Evolutionary conservation across 2,888 invertebrate genomes (phyloP).

Genomic region (Terebella lapidaria): DNA sequence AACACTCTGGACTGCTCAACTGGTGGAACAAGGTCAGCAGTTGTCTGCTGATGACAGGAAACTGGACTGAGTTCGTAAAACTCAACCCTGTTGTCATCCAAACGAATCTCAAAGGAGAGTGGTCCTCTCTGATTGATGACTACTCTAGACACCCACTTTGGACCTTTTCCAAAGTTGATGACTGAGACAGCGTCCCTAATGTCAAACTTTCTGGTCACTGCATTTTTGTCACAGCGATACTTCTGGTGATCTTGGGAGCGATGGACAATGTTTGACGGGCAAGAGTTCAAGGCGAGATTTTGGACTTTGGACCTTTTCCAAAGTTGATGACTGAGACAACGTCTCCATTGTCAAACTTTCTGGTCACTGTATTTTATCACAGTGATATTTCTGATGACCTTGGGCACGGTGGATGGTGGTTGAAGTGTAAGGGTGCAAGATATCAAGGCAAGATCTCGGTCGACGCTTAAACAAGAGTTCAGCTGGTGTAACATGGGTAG

Average conservation of each 20-base stretch:
- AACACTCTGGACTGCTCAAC: too few species aligned
- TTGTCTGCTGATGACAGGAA: too few species aligned
- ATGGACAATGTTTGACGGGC: too few species aligned
- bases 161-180: background rate
- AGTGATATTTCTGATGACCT: background rate
- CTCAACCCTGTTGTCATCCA: too few species aligned
- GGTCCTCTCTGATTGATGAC: too few species aligned
- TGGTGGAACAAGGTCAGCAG: too few species aligned
- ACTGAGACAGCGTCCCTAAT: background rate
- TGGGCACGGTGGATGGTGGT: background rate
- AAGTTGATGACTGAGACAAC: background rate
- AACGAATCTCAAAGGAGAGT: too few species aligned
- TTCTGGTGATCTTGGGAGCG: too few species aligned
- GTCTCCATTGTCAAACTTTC: background rate
- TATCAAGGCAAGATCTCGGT: background rate
- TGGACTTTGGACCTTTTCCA: background rate
- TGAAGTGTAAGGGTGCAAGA: background rate
- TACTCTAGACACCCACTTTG: background rate
- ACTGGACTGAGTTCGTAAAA: too few species aligned
- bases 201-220: background rate
- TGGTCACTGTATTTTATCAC: background rate
- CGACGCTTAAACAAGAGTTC: slow-evolving; percentile 1
- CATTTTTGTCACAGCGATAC: too few species aligned
- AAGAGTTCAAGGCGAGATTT: too few species aligned
- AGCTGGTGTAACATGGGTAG: background rate